These are phyloP conservation scores for Sebastes glaucus DNA, from an alignment of 2,797 vertebrate species.

Conservation along the genomic window DNA sequence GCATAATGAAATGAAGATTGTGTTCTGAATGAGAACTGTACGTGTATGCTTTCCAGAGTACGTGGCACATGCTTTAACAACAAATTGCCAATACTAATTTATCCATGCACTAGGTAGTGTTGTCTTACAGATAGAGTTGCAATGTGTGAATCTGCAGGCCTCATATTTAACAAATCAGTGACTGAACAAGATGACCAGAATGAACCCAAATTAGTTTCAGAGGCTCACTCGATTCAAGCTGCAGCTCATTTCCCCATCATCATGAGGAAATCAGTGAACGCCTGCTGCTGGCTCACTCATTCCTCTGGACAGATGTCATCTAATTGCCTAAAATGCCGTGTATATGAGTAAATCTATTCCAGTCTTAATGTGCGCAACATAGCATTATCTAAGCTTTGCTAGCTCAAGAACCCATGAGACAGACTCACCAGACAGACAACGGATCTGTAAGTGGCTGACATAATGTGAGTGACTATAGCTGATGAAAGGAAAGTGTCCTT, in stretches of 20 bases:
- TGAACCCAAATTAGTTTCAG: neutral
- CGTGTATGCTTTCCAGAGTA: neutral
- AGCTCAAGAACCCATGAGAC: neutral
- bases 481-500: slow-evolving; percentile 16
- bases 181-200: neutral
- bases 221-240: neutral
- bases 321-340: slow-evolving; percentile 24
- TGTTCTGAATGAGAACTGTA: slow-evolving; percentile 7
- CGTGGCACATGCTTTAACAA: neutral
- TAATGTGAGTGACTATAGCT: neutral
- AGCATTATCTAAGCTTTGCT: neutral
- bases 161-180: neutral
- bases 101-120: neutral
- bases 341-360: neutral
- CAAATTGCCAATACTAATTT: neutral
- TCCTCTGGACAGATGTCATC: slow-evolving; percentile 19
- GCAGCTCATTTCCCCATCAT: slow-evolving; percentile 17
- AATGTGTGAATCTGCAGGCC: neutral
- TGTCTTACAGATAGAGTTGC: neutral
- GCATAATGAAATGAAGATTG: slow-evolving; percentile 31
- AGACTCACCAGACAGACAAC: neutral
- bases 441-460: neutral
- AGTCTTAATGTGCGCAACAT: neutral
- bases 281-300: neutral
- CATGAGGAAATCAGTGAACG: neutral